Base-by-base conservation (phyloP, 2,113 vertebrate species). In the Caranx melampygus region DNA sequence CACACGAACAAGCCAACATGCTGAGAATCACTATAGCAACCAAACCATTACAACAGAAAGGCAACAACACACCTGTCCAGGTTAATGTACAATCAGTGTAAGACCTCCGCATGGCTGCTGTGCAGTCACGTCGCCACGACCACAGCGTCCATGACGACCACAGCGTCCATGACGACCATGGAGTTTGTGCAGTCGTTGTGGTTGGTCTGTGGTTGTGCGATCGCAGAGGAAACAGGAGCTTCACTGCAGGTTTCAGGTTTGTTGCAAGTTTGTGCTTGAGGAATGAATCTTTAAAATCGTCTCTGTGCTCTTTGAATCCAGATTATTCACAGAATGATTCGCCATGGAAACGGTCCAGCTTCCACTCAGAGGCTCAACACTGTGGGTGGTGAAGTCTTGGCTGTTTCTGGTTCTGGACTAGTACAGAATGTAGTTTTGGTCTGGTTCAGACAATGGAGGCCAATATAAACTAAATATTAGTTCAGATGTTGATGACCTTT, bases 21-120 rank as follows among this genome's bases (percentile, higher is more conserved):
- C 88, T 79, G 49, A 80, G 45, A 75, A 77, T 85, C 82, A 92
- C 83, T 74, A 81, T 62, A 79, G 87, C 79, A 83, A 86, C 78
- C 45, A 14, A 75, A 34, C 78, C 35, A 76, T 78, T 49, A 90
- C 82, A 77, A 79, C 75, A 74, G 15, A 40, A 73, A 80, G 78
- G 81, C 90, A 78, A 83, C 65, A 60, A 55, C 82, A 70, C 61
- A 49, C 44, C 54, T 4, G 21, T 61, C 71, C 79, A 75, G 52
- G 34, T 76, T 76, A 81, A 75, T 84, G 8, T 81, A 86, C 75
- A 88, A 68, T 79, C 79, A 51, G 67, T 57, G 47, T 58, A 20
- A 33, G 5, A 61, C 4, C 31, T 33, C 62, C 71, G 60, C n/a
- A 67, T 63, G 31, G 47, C 0, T 13, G 0, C 35, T 3, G 5